These are phyloP conservation scores for Alviniconcha strummeri DNA, from an alignment of 2,888 invertebrate species.

Conservation along the genomic window DNA sequence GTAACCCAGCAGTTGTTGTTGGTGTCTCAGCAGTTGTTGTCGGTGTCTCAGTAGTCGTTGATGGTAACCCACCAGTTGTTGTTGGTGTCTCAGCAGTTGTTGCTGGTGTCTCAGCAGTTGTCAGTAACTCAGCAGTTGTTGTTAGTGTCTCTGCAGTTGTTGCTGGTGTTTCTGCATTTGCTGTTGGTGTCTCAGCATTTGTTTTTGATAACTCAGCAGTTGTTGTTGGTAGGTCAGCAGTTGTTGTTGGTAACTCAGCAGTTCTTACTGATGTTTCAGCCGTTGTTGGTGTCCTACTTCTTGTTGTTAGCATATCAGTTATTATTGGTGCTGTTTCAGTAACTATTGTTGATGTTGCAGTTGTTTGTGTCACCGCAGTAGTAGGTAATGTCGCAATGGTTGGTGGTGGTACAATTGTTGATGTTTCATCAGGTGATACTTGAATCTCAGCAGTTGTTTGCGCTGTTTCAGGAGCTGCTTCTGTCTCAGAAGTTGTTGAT, in stretches of 20 bases:
- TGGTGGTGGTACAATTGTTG: not conserved
- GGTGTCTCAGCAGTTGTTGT: not conserved
- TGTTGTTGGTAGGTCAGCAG: not conserved
- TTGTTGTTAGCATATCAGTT: no score
- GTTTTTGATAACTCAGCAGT: not conserved
- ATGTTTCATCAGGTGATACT: not conserved
- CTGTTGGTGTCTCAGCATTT: not conserved
- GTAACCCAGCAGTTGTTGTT: not conserved
- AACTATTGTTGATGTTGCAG: not conserved
- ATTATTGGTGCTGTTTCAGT: no score
- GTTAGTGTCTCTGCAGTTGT: no score
- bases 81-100: no score
- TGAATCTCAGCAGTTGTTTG: not conserved
- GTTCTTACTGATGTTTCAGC: not conserved
- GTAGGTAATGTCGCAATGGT: not conserved
- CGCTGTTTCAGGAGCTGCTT: no score
- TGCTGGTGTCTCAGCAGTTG: no score
- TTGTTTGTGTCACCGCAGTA: not conserved
- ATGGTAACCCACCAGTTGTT: no score
- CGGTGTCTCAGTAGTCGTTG: no score
- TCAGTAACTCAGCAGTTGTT: no score
- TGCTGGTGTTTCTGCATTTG: constrained; percentile 1
- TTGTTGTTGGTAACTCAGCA: not conserved
- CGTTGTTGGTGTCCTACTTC: not conserved
- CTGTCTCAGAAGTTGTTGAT: not conserved